These are phyloP conservation scores for Camponotus pennsylvanicus DNA, from an alignment of 1,140 invertebrate genomes.

Conservation along the genomic window DNA sequence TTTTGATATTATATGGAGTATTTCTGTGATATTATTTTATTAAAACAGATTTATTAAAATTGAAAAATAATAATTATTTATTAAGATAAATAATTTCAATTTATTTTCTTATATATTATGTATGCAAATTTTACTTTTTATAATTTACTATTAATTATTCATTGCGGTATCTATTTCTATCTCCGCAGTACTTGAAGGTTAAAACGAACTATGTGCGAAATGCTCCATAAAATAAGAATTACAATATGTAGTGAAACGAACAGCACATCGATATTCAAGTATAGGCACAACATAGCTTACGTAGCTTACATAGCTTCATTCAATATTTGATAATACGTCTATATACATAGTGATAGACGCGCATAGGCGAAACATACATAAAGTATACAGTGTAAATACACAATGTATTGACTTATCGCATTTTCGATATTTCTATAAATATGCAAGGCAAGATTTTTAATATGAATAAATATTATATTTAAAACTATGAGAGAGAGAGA, in stretches of 20 bases:
- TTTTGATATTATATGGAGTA: not conserved
- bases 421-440: not conserved
- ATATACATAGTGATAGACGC: not conserved
- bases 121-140: not conserved
- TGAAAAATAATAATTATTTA: not conserved
- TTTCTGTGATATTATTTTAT: too few species aligned
- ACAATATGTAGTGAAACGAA: not conserved
- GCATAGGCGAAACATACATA: not conserved
- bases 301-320: conserved; percentile 17
- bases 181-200: not conserved
- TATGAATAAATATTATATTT: not conserved
- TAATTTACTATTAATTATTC: not conserved
- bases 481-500: not conserved
- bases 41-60: not conserved
- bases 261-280: conserved; percentile 23
- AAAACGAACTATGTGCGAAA: not conserved
- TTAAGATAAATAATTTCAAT: not conserved
- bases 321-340: conserved; percentile 45
- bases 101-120: not conserved
- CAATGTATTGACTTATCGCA: not conserved
- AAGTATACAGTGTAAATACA: not conserved
- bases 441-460: not conserved
- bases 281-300: too few species aligned
- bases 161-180: not conserved
- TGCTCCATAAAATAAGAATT: not conserved